Evolutionary conservation across 2,797 vertebrate genomes (phyloP), one percentile per base, ranked within the genome.

Genomic region (Cryptoblepharus egeriae): DNA sequence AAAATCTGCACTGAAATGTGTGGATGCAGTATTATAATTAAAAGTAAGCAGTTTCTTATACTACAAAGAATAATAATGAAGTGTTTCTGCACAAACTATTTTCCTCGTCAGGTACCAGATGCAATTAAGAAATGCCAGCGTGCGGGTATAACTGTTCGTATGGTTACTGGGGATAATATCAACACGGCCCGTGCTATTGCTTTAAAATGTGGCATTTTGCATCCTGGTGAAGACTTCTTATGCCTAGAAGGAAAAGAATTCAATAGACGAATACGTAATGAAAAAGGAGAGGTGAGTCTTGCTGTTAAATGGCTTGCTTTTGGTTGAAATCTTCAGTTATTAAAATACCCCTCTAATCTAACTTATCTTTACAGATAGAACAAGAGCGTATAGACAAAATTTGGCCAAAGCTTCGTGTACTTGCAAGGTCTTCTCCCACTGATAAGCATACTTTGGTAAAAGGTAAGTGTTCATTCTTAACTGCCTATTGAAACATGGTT

Each of bases 111-210:
- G 99, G 99, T 99, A 82, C 99, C 99, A 45, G 98, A 99, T 80
- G 98, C 99, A 89, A 99, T 99, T 93, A 98, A 85, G 87, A 99
- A 97, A 92, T 99, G 99, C 93, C 98, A 99, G 80, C 97, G 97
- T 77, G 98, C 99, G 63, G 99, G 99, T 86, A 99, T 99, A 95
- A 99, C 98, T 2, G 99, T 99, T 73, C 97, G 99, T 12, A 99
- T 99, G 99, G 99, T 99, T 90, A 99, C 99, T 22, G 99, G 99
- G 20, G 99, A 99, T 95, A 99, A 99, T 93, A 99, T 99, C 86
- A 99, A 98, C 92, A 99, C 99, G 4, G 99, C 98, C 30, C 97
- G 99, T 35, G 98, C 99, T 92, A 99, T 99, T 86, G 98, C 99
- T 84, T 91, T 95, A 82, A 99, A 99, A 90, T 99, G 99, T 87